These are phyloP conservation scores for Leptinotarsa texana DNA, from an alignment of 1,140 invertebrate species.

Conservation along the genomic window DNA sequence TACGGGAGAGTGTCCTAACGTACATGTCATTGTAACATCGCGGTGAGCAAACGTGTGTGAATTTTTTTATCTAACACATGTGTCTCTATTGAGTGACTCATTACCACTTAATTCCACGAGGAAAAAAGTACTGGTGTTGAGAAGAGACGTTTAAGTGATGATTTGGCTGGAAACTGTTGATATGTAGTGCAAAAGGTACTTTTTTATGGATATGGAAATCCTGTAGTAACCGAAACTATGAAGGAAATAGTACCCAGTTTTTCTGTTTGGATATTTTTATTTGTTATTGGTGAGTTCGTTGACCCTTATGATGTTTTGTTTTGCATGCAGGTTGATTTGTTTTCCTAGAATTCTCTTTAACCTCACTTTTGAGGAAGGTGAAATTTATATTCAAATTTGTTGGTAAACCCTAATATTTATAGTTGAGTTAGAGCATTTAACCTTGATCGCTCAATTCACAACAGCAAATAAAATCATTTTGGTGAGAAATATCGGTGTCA, in stretches of 20 bases:
- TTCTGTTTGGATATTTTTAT: conserved; percentile 46
- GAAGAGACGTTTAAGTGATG: not conserved
- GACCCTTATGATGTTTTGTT: conserved; percentile 12
- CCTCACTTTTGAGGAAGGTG: not conserved
- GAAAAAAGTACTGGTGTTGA: not conserved
- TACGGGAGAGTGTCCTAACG: conserved; percentile 11
- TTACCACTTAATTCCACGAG: not conserved
- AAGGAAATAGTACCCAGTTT: conserved; percentile 36
- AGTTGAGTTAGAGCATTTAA: no score
- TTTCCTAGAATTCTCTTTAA: not conserved
- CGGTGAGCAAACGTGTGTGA: conserved; percentile 9
- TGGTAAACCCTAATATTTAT: no score
- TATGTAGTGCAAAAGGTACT: conserved; percentile 10
- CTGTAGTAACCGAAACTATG: conserved; percentile 40
- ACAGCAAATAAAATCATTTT: no score
- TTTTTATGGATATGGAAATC: conserved; percentile 30
- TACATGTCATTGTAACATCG: not conserved
- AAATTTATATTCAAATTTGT: not conserved
- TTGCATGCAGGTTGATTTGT: conserved; percentile 5
- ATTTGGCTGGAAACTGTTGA: conserved; percentile 11
- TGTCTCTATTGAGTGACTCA: conserved; percentile 1
- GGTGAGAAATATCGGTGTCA: no score
- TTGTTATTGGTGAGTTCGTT: conserved; percentile 44
- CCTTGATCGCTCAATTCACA: no score
- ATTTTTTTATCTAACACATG: conserved; percentile 9